Evolutionary conservation across 2,113 vertebrate species (phyloP), one percentile per base, ranked within the genome.

Genomic region (Neotoma lepida): DNA sequence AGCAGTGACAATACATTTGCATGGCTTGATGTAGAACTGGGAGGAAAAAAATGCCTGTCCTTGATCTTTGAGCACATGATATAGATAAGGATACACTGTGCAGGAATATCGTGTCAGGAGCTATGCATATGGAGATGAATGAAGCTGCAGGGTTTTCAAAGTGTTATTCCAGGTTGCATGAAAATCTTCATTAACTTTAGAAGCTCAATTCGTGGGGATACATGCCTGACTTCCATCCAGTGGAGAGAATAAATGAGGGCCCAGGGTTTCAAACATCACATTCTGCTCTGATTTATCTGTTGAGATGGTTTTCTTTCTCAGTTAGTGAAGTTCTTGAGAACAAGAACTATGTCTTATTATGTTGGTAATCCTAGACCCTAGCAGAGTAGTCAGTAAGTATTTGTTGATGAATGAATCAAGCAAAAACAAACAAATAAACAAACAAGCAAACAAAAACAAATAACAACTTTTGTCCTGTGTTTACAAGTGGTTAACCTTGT

Each of bases 1-100:
- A 96, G 88, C 73, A 88, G 86, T 58, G 93, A 97, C 96, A 97
- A 97, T 97, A 96, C 89, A 97, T 97, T 96, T 98, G 88, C 92
- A 97, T 97, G 97, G 86, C 86, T 96, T 97, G 54, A 86, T 96
- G 80, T 89, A 66, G 73, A 92, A 74, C 84, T 97, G 85, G 35
- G 89, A 41, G 39, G 64, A n/a, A 56, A 90, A 87, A 54, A 18
- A 14, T 84, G 88, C 81, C 51, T 41, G 73, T 90, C 51, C 41
- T 33, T 95, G 92, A 76, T 92, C 35, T 96, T 97, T 95, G 94
- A 81, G 49, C 77, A 87, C 92, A 86, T 84, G 80, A 93, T 80
- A 91, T n/a, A 92, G 24, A 44, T 84, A 89, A 70, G 35, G 56
- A 70, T 95, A 49, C 61, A 93, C 73, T 95, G 86, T 93, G n/a